Evolutionary conservation across 2,888 invertebrate species (phyloP).

Genomic region (Eilema sororculum): DNA sequence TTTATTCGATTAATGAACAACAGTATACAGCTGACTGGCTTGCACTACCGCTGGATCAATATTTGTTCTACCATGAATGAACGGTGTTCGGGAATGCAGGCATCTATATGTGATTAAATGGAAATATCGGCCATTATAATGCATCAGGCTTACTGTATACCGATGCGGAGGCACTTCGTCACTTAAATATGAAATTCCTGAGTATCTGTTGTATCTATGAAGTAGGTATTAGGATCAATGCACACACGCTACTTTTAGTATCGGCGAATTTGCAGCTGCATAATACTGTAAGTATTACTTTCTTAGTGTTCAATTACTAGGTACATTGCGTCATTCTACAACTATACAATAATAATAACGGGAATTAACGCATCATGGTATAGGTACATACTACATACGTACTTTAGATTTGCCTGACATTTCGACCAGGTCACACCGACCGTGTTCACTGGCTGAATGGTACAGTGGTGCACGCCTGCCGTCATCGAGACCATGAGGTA

Average conservation of each 20-base stretch:
- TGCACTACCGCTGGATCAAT: background rate
- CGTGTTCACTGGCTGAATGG: too few relatives aligned
- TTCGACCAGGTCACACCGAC: too few relatives aligned
- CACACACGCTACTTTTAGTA: background rate
- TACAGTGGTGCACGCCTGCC: too few relatives aligned
- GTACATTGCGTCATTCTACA: background rate
- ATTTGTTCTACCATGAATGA: background rate
- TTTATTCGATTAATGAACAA: background rate
- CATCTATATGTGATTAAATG: background rate
- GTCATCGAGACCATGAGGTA: too few relatives aligned
- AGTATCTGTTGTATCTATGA: background rate
- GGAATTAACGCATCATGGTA: too few relatives aligned
- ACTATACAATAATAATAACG: too few relatives aligned
- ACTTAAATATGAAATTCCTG: background rate
- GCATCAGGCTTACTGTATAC: background rate
- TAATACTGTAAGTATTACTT: too few relatives aligned
- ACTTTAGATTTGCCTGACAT: too few relatives aligned
- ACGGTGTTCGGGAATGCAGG: background rate
- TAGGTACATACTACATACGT: too few relatives aligned
- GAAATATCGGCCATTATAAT: background rate
- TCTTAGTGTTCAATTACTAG: background rate
- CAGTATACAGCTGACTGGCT: background rate
- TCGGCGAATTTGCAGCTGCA: background rate
- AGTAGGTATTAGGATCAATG: background rate
- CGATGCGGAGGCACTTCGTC: background rate